Evolutionary conservation across 2,797 vertebrate genomes (phyloP).

Genomic region (Paramormyrops hopkinsi): DNA sequence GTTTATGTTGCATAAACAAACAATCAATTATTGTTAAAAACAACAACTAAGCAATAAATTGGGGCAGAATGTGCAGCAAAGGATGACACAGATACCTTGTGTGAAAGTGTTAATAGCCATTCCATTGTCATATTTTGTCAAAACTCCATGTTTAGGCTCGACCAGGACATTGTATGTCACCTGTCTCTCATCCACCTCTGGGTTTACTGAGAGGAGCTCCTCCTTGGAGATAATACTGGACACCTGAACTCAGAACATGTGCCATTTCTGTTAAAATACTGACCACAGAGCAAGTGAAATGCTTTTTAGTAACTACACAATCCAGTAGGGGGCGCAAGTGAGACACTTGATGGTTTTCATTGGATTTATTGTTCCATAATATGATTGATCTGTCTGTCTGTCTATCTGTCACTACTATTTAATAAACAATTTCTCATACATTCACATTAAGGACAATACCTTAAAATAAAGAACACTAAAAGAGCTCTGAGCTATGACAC

Average conservation of each 20-base stretch:
- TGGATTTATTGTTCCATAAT: neutral
- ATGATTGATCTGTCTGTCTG: neutral
- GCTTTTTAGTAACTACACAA: neutral
- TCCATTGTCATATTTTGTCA: slow-evolving; percentile 78
- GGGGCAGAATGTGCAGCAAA: neutral
- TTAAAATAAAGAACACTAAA: neutral
- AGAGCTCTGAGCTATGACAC: neutral
- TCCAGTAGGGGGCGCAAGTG: slow-evolving; percentile 34
- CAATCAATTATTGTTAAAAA: neutral
- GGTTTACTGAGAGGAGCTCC: slow-evolving; percentile 84
- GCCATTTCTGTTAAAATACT: neutral
- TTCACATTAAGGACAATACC: neutral
- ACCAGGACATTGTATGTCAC: slow-evolving; percentile 79
- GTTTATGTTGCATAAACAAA: neutral
- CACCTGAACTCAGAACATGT: slow-evolving; percentile 57
- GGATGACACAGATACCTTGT: slow-evolving; percentile 67
- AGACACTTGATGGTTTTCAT: neutral
- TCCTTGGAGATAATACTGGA: slow-evolving; percentile 89
- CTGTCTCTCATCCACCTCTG: slow-evolving; percentile 81
- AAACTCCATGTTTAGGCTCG: slow-evolving; percentile 69
- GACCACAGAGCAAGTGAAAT: neutral
- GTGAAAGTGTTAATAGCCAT: slow-evolving; percentile 67
- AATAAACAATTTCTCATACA: neutral
- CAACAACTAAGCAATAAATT: neutral
- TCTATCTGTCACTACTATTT: neutral